Evolutionary conservation across 2,888 invertebrate genomes (phyloP), one percentile per base, ranked within the genome.

Genomic region (Ennomos quercinarius): DNA sequence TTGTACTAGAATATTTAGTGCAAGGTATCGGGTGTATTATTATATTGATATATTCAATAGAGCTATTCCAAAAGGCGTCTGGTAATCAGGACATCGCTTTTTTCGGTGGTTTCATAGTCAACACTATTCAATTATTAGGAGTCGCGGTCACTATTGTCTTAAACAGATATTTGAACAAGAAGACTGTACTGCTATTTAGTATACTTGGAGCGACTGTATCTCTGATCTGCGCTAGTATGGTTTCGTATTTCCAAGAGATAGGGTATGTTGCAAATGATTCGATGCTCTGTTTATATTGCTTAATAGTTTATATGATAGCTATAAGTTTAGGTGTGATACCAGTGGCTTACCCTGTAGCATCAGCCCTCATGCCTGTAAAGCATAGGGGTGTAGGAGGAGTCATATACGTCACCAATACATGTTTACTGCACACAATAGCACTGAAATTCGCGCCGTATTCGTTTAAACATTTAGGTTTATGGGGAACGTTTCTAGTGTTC

Each of bases 291-390:
- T 52, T 65, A 0, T 65, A 38, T 27, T 58, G 27, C 40, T 42
- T 68, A 8, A 35, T 66, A 43, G 46, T 34, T 0, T 65, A 55
- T 46, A 57, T 54, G 49, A 13, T 57, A 12, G 36, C 46, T n/a
- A 46, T 51, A 40, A 61, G 56, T 43, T 36, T 58, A 41, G 65
- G 66, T 11, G 50, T 58, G 1, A 17, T 45, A 12, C 51, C 57
- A 1, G 41, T 62, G 35, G 52, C 53, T 0, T 55, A 54, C 13
- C 50, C 63, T 8, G 37, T 66, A 1, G 50, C 64, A 5, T 54
- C 63, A 34, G 67, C 62, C 42, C 27, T 70, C 10, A 66, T 70
- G 63, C 67, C 69, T 35, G 63, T 70, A 1, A 70, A 64, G n/a
- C 67, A 70, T 13, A 51, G 66, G n/a, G 66, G 67, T 10, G 9